Evolutionary conservation across 2,113 vertebrate species (phyloP).

Genomic region (Emydura subglobosa): DNA sequence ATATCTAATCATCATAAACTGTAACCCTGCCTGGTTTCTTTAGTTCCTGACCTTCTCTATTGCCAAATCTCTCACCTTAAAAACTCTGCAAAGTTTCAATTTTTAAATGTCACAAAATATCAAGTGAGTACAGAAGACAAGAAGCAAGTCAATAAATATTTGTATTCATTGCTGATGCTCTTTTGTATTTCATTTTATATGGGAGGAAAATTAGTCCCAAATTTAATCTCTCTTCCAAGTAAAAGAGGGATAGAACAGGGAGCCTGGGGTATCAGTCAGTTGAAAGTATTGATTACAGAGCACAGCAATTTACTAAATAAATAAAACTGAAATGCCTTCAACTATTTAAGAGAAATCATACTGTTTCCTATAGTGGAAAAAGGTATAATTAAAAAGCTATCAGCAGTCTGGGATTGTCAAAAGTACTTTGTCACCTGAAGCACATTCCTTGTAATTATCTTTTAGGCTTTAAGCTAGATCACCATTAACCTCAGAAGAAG

Average conservation of each 20-base stretch:
- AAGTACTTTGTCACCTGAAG: slow-evolving; percentile 81
- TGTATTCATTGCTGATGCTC: slow-evolving; percentile 62
- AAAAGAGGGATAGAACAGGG: slow-evolving; percentile 1
- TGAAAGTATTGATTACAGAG: slow-evolving; percentile 74
- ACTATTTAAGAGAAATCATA: slow-evolving; percentile 65
- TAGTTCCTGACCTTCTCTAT: slow-evolving; percentile 59
- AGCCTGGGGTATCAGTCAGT: slow-evolving; percentile 43
- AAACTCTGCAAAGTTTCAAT: slow-evolving; percentile 67
- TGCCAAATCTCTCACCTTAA: slow-evolving; percentile 43
- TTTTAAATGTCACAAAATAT: slow-evolving; percentile 79
- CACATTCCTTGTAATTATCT: slow-evolving; percentile 81
- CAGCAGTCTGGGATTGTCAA: slow-evolving; percentile 76
- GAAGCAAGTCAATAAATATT: slow-evolving; percentile 70
- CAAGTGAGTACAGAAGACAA: slow-evolving; percentile 64
- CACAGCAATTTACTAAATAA: slow-evolving; percentile 71
- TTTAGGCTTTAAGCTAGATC: slow-evolving; percentile 76
- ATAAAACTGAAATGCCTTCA: slow-evolving; percentile 46
- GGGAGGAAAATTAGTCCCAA: slow-evolving; percentile 7
- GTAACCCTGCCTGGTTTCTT: slow-evolving; percentile 30
- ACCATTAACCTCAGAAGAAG: slow-evolving; percentile 82
- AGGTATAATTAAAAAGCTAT: slow-evolving; percentile 83
- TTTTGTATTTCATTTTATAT: slow-evolving; percentile 54
- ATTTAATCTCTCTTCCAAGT: slow-evolving; percentile 55
- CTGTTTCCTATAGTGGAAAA: slow-evolving; percentile 55
- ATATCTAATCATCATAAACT: slow-evolving; percentile 65